Conservation (phyloP, 2,888 invertebrate species). For the Nomada fucata region DNA sequence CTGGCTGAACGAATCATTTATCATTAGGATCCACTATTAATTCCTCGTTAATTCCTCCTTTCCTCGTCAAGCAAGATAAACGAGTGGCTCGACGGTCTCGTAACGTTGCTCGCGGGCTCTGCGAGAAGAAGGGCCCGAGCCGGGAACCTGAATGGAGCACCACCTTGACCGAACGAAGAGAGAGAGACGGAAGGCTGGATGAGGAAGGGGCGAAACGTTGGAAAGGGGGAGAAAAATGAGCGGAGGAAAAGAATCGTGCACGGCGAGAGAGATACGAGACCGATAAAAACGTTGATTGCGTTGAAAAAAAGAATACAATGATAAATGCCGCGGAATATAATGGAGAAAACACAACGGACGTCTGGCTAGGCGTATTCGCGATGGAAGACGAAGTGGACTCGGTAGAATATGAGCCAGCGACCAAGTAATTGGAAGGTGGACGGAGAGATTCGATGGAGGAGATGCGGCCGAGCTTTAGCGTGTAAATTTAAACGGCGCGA, state of each 20-base stretch:
- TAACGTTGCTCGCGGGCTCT: slow-evolving; percentile 57
- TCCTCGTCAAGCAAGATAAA: slow-evolving; percentile 84
- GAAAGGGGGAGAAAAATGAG: slow-evolving; percentile 1
- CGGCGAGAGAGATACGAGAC: slow-evolving; percentile 69
- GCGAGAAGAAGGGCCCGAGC: slow-evolving; percentile 41
- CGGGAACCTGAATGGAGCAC: slow-evolving; percentile 49
- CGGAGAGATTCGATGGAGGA: slow-evolving; percentile 23
- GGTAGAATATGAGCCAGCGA: slow-evolving; percentile 51
- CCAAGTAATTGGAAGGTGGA: slow-evolving; percentile 52
- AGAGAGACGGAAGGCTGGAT: neutral
- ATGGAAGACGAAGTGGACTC: slow-evolving; percentile 57
- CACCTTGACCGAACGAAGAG: slow-evolving; percentile 4
- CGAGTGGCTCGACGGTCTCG: slow-evolving; percentile 77
- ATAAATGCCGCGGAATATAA: slow-evolving; percentile 65
- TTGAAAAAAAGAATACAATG: slow-evolving; percentile 69
- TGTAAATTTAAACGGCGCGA: slow-evolving; percentile 20
- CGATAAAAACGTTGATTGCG: slow-evolving; percentile 76
- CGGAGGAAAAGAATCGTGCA: slow-evolving; percentile 45
- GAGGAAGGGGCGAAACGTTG: slow-evolving; percentile 18
- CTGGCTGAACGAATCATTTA: slow-evolving; percentile 81
- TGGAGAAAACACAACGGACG: slow-evolving; percentile 58
- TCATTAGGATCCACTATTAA: slow-evolving; percentile 84
- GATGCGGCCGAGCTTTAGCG: slow-evolving; percentile 24
- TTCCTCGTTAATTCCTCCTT: slow-evolving; percentile 84
- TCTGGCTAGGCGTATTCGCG: slow-evolving; percentile 46